phyloP scores from a whole-genome alignment of 2,888 invertebrate species.

The Iselma pallidipennis region DNA sequence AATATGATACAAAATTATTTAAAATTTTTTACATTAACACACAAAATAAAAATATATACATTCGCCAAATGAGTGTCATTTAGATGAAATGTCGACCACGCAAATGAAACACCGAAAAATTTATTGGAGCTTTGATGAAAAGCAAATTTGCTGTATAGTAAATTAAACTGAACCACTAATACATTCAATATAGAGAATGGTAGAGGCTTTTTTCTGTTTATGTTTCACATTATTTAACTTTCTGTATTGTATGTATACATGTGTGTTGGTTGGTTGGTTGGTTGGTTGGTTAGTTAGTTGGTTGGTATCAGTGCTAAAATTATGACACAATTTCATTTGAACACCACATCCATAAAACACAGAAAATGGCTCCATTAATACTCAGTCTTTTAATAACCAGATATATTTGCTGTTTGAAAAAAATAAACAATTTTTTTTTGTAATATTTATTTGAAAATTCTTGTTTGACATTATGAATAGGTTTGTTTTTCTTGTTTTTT shows the following conservation, averaged over 20 bases:
- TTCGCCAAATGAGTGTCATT: neutral
- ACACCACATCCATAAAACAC: conserved; percentile 1
- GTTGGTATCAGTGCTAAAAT: neutral
- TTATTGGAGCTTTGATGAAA: conserved; percentile 1
- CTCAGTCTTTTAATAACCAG: neutral
- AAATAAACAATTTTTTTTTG: neutral
- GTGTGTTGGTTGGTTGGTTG: neutral
- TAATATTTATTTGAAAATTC: too few relatives aligned
- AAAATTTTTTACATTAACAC: too few relatives aligned
- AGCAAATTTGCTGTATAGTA: conserved; percentile 3
- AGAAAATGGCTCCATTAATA: neutral
- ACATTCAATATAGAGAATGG: neutral
- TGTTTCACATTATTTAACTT: neutral
- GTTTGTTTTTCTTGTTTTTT: neutral
- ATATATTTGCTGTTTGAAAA: neutral
- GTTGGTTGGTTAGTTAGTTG: neutral
- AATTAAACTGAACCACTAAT: neutral
- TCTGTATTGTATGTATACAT: too few relatives aligned
- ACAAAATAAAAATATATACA: neutral
- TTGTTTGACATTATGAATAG: neutral
- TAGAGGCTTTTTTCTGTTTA: neutral
- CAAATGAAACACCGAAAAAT: neutral
- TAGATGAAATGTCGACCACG: neutral
- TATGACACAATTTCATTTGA: conserved; percentile 1
- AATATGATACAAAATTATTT: too few relatives aligned